Percentiles rank a stretch among this genome's conserved stretches.
Evolutionary conservation across 2,888 invertebrate species (phyloP).

Genomic region (Temnothorax rugatulus): DNA sequence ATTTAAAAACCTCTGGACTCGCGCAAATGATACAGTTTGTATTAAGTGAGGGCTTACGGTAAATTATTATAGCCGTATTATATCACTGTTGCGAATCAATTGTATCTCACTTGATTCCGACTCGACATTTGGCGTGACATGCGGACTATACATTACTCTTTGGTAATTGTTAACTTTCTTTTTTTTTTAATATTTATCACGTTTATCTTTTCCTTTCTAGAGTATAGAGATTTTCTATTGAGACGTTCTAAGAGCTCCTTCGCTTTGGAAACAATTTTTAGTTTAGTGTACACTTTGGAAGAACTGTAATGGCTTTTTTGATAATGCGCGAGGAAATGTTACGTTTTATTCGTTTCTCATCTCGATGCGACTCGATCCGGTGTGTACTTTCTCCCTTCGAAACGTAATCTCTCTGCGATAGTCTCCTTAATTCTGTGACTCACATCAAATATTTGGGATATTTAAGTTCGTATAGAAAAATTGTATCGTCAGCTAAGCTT

Average conservation of each 20-base stretch:
- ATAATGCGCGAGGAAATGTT: conserved; percentile 62
- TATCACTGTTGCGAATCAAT: conserved; percentile 41
- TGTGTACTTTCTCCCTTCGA: conserved; percentile 55
- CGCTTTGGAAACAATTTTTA: conserved; percentile 29
- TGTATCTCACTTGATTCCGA: conserved; percentile 64
- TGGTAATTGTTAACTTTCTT: conserved; percentile 79
- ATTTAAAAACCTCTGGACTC: conserved; percentile 71
- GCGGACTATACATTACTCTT: conserved; percentile 71
- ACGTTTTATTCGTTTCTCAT: conserved; percentile 61
- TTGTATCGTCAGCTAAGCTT: conserved; percentile 47
- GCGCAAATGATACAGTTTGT: conserved; percentile 64
- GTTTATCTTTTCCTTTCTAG: conserved; percentile 73
- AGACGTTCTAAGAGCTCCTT: conserved; percentile 29
- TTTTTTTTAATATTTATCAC: conserved; percentile 79
- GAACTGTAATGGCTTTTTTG: conserved; percentile 60
- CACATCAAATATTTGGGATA: conserved; percentile 47
- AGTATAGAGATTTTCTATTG: conserved; percentile 68
- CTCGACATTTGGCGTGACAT: conserved; percentile 63
- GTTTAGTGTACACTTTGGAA: conserved; percentile 41
- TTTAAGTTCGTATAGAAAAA: conserved; percentile 52
- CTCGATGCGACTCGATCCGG: conserved; percentile 76
- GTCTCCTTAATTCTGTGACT: conserved; percentile 35
- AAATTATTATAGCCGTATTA: conserved; percentile 29
- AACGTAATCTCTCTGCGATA: conserved; percentile 51
- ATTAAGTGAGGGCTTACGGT: conserved; percentile 63